Percentiles rank a stretch among this genome's conserved stretches.
Conservation (phyloP, 2,797 vertebrate genomes). For the Scolopax rusticola region DNA sequence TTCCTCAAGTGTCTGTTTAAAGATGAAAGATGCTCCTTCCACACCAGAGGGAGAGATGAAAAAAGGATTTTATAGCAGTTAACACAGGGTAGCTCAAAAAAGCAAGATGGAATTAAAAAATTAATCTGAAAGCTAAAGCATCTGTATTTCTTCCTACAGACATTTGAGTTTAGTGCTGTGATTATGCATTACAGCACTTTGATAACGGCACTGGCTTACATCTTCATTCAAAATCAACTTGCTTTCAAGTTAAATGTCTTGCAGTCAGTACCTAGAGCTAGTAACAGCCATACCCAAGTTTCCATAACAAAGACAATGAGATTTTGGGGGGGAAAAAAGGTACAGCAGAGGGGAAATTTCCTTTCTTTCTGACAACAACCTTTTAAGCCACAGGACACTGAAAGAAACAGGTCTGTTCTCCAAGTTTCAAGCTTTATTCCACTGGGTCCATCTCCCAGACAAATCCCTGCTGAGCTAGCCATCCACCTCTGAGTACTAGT, state of each 20-base stretch:
- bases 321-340: neutral
- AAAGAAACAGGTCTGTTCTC: neutral
- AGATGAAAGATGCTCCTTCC: neutral
- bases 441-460: neutral
- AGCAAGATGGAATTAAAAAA: neutral
- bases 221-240: neutral
- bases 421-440: neutral
- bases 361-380: neutral
- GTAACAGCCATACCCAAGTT: neutral
- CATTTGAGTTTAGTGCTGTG: neutral
- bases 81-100: neutral
- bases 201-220: neutral
- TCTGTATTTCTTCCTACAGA: neutral
- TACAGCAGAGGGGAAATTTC: neutral
- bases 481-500: rapidly evolving
- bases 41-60: neutral
- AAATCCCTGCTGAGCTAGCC: neutral
- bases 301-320: too few species aligned
- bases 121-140: neutral
- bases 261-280: neutral
- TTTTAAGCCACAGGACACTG: neutral
- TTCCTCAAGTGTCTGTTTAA: neutral
- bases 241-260: neutral
- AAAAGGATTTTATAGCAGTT: neutral
- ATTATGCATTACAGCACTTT: neutral